Conservation (phyloP, 2,113 vertebrate genomes). For the Bothrops jararaca region DNA sequence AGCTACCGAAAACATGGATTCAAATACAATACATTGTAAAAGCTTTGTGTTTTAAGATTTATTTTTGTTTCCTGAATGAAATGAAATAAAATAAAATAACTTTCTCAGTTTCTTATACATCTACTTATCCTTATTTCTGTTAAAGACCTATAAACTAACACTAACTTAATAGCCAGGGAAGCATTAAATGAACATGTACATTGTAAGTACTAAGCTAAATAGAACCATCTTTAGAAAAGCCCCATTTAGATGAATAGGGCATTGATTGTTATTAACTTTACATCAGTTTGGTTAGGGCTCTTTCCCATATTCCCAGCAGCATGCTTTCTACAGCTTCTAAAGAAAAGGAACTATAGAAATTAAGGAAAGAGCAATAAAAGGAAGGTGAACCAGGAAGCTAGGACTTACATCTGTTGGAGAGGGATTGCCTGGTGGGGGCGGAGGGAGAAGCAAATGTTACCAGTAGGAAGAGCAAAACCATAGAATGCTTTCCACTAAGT, state of each 20-base stretch:
- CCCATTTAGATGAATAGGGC: neutral
- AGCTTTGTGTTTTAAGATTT: neutral
- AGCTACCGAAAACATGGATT: conserved; percentile 70
- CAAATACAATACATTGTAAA: neutral
- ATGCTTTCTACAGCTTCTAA: neutral
- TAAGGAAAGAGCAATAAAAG: neutral
- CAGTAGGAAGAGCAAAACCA: neutral
- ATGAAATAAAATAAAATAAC: neutral
- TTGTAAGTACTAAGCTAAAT: neutral
- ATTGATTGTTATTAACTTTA: neutral
- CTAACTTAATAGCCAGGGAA: neutral
- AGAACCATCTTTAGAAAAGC: neutral
- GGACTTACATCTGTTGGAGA: neutral
- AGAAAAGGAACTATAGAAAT: neutral
- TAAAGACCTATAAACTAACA: neutral
- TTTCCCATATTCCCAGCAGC: neutral
- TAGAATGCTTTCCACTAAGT: neutral
- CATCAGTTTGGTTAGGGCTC: neutral
- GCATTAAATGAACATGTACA: neutral
- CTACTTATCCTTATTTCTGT: neutral
- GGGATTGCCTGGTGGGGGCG: neutral
- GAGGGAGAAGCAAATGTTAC: neutral
- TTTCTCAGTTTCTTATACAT: neutral
- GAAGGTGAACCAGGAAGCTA: neutral
- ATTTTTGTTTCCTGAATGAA: conserved; percentile 4